phyloP scores from a whole-genome alignment of 2,888 invertebrate genomes.

The Stramonita haemastoma region DNA sequence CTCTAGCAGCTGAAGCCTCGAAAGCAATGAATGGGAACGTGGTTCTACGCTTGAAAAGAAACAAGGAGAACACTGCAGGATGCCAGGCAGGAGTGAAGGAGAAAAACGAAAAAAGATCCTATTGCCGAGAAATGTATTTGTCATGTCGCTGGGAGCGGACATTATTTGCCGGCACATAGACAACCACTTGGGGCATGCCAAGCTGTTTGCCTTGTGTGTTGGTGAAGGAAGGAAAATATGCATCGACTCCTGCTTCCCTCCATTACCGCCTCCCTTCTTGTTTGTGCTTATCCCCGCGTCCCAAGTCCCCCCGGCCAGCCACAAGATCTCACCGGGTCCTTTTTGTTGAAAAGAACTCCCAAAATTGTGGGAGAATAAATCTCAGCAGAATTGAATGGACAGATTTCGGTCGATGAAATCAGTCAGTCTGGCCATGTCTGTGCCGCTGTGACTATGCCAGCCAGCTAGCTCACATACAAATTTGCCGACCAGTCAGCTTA shows the following conservation, averaged over 20 bases:
- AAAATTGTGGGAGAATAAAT: background rate
- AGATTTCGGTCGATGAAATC: too few relatives aligned
- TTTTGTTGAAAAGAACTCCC: background rate
- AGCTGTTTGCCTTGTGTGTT: conserved; percentile 13
- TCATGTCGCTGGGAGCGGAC: conserved; percentile 17
- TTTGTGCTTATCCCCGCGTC: too few relatives aligned
- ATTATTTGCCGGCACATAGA: conserved; percentile 20
- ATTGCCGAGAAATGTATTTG: conserved; percentile 18
- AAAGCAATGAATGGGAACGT: background rate
- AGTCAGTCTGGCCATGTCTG: too few relatives aligned
- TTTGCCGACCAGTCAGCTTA: too few relatives aligned
- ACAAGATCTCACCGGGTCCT: background rate
- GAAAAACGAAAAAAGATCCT: background rate
- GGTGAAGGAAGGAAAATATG: conserved; percentile 3
- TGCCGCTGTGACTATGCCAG: too few relatives aligned
- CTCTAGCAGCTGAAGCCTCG: background rate
- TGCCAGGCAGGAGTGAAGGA: background rate
- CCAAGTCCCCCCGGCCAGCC: too few relatives aligned
- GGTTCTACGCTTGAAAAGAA: background rate
- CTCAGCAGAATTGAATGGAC: background rate
- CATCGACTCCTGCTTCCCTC: background rate
- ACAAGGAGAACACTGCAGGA: background rate
- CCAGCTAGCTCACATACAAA: too few relatives aligned
- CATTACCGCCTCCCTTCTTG: background rate
- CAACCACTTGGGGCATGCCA: conserved; percentile 25